phyloP scores from a whole-genome alignment of 2,888 invertebrate genomes.

The Melinaea marsaeus region DNA sequence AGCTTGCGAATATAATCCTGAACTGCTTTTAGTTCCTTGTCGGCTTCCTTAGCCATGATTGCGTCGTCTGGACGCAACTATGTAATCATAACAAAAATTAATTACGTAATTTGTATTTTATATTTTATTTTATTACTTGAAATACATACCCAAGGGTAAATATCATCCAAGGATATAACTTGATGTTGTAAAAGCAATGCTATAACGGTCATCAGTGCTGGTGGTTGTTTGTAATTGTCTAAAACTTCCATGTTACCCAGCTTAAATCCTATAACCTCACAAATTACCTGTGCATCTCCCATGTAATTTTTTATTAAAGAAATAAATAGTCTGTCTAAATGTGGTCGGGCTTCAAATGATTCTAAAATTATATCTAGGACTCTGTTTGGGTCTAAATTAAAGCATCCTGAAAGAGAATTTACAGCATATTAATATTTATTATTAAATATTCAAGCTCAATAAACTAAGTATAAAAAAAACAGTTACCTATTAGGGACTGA shows the following conservation, averaged over 20 bases:
- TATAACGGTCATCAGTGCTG: slow-evolving; percentile 91
- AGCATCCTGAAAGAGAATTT: slow-evolving; percentile 86
- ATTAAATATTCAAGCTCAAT: slow-evolving; percentile 14
- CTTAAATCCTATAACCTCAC: slow-evolving; percentile 97
- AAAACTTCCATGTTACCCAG: slow-evolving; percentile 82
- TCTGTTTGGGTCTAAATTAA: slow-evolving; percentile 98
- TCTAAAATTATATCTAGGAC: slow-evolving; percentile 97
- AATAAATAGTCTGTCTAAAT: slow-evolving; percentile 89
- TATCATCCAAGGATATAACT: slow-evolving; percentile 90
- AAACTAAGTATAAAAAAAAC: slow-evolving; percentile 1
- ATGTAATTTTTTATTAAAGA: slow-evolving; percentile 90
- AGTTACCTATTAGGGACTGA: slow-evolving; percentile 92
- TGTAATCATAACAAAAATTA: neutral
- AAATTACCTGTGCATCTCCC: slow-evolving; percentile 88
- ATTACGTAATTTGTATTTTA: neutral
- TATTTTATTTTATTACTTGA: neutral
- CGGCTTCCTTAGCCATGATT: slow-evolving; percentile 87
- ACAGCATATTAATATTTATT: neutral
- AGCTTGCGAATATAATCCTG: slow-evolving; percentile 93
- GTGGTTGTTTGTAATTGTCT: slow-evolving; percentile 82
- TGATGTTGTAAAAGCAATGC: slow-evolving; percentile 93
- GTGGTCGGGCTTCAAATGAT: slow-evolving; percentile 93
- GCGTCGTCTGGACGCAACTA: slow-evolving; percentile 92
- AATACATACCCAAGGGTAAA: slow-evolving; percentile 90
- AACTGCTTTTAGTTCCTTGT: slow-evolving; percentile 88